phyloP scores from a whole-genome alignment of 2,797 vertebrate species.

The Gorsachius magnificus region DNA sequence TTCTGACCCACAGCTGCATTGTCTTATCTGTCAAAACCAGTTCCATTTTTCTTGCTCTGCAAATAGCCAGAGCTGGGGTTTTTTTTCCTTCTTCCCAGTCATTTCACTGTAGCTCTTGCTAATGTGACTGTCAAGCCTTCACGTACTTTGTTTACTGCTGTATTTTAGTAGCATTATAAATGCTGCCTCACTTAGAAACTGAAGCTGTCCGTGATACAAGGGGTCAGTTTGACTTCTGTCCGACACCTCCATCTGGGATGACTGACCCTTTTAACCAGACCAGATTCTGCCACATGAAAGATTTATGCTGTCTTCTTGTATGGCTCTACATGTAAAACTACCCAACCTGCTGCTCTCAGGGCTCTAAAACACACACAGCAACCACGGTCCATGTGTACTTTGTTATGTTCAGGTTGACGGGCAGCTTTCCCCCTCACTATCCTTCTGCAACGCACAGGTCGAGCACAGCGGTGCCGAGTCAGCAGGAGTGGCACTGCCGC shows the following conservation, averaged over 20 bases:
- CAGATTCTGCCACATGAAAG: background rate
- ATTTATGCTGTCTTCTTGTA: background rate
- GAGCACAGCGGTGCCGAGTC: background rate
- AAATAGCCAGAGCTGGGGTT: background rate
- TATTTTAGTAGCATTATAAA: slow-evolving; percentile 34
- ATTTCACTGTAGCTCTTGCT: background rate
- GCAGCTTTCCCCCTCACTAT: background rate
- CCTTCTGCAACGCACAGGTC: background rate
- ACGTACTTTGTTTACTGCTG: background rate
- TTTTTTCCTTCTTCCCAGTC: background rate
- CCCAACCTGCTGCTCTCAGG: background rate
- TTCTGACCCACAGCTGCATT: background rate
- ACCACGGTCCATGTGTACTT: background rate
- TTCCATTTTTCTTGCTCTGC: background rate
- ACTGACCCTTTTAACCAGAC: background rate
- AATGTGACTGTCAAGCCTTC: slow-evolving; percentile 14
- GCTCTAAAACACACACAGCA: background rate
- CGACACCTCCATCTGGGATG: background rate
- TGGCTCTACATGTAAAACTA: background rate
- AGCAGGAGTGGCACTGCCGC: background rate
- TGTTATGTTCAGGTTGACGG: background rate
- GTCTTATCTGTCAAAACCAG: slow-evolving; percentile 37
- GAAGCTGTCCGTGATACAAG: background rate
- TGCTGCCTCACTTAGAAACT: background rate
- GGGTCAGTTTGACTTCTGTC: background rate